Percentiles rank a stretch among this genome's conserved stretches.
Conservation (phyloP, 2,113 vertebrate species). For the Nothocercus julius region DNA sequence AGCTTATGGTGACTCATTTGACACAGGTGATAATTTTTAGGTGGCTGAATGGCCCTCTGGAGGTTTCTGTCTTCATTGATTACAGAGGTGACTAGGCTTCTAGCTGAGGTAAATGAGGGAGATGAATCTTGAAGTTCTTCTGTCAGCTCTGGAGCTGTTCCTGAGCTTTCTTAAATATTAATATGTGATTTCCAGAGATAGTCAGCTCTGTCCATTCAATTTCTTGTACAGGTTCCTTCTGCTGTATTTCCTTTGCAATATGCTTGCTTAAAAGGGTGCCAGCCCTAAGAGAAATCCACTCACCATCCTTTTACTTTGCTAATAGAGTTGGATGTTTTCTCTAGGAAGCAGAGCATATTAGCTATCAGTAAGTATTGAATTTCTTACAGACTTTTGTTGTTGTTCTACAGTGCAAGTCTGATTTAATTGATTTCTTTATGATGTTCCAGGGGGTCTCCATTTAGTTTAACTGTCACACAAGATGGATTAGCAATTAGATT, state of each 20-base stretch:
- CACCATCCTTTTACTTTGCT: conserved; percentile 9
- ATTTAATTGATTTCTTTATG: conserved; percentile 52
- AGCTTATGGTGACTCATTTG: neutral
- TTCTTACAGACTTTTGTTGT: neutral
- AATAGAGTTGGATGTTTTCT: conserved; percentile 4
- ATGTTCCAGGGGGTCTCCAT: neutral
- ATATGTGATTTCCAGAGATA: neutral
- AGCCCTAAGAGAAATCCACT: neutral
- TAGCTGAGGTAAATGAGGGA: neutral
- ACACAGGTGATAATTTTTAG: neutral
- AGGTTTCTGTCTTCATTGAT: neutral
- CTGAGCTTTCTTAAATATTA: neutral
- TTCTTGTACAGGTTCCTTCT: neutral
- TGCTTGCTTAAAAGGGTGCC: neutral
- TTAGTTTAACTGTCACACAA: conserved; percentile 23
- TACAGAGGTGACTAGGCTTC: neutral
- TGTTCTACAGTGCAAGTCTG: neutral
- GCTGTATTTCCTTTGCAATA: neutral
- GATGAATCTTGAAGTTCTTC: neutral
- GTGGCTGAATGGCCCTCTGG: neutral
- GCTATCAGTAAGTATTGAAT: neutral
- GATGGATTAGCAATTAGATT: conserved; percentile 22
- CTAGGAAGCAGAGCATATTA: neutral
- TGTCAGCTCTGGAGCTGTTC: neutral
- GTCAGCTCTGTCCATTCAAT: neutral